Percentiles rank a stretch among this genome's conserved stretches.
Conservation (phyloP, 2,888 invertebrate species). For the Meteorus cinctellus region DNA sequence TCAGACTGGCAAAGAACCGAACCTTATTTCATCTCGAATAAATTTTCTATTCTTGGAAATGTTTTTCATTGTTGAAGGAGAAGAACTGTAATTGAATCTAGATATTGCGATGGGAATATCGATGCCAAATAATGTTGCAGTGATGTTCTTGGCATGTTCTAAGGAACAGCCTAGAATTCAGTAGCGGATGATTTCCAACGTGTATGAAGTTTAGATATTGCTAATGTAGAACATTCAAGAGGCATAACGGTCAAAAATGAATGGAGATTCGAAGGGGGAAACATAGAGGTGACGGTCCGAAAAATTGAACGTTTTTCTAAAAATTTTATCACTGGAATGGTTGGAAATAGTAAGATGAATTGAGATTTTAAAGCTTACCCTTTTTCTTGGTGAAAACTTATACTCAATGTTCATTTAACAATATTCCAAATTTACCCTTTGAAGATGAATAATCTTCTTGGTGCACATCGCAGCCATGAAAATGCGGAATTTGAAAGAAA, state of each 20-base stretch:
- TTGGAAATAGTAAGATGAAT: too few relatives aligned
- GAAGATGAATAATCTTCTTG: too few relatives aligned
- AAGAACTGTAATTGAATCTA: slow-evolving; percentile 20
- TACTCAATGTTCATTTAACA: too few relatives aligned
- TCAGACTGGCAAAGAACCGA: neutral
- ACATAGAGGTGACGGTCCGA: too few relatives aligned
- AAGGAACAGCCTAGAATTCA: slow-evolving; percentile 22
- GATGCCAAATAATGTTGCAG: slow-evolving; percentile 23
- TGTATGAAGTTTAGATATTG: neutral
- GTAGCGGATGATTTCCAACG: slow-evolving; percentile 16
- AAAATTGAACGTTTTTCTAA: too few relatives aligned
- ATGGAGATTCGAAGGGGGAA: too few relatives aligned
- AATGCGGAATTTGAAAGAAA: neutral
- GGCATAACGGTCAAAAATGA: too few relatives aligned
- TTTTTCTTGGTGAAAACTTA: too few relatives aligned
- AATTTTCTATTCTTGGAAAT: neutral
- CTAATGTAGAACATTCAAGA: neutral
- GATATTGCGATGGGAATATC: slow-evolving; percentile 20
- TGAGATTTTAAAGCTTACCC: too few relatives aligned
- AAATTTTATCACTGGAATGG: too few relatives aligned
- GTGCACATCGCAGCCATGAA: neutral
- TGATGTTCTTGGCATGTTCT: slow-evolving; percentile 31
- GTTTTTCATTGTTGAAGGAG: neutral
- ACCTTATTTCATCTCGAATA: neutral
- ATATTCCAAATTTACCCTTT: too few relatives aligned